These are phyloP conservation scores for Neostethus bicornis DNA, from an alignment of 2,797 vertebrate species.

Conservation along the genomic window DNA sequence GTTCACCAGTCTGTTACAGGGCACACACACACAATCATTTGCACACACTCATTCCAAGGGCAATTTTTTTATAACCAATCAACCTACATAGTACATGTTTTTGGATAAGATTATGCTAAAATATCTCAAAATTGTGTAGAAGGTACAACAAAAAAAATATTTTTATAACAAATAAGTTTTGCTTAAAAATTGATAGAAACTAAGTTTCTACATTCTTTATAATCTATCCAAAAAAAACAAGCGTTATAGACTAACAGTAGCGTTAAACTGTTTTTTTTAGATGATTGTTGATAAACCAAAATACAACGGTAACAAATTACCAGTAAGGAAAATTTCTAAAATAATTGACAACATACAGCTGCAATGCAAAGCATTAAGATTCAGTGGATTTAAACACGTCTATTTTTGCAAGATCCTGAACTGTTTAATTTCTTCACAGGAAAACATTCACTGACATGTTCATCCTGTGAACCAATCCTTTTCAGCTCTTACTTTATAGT, in stretches of 20 bases:
- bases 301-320: neutral
- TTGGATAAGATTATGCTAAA: too few relatives aligned
- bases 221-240: too few relatives aligned
- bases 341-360: neutral
- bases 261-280: neutral
- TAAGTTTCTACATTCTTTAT: too few relatives aligned
- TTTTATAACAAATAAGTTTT: too few relatives aligned
- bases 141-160: too few relatives aligned
- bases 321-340: neutral
- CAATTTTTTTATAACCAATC: too few relatives aligned
- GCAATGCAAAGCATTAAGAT: neutral
- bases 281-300: neutral
- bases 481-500: slow-evolving; percentile 15
- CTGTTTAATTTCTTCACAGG: slow-evolving; percentile 20
- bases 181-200: too few relatives aligned
- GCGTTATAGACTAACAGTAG: neutral
- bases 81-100: too few relatives aligned
- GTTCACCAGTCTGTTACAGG: too few relatives aligned
- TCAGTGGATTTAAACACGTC: neutral
- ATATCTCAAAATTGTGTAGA: too few relatives aligned
- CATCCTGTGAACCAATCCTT: slow-evolving; percentile 38
- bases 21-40: too few relatives aligned
- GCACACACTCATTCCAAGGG: too few relatives aligned
- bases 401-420: neutral
- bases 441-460: slow-evolving; percentile 27